Base-by-base conservation (phyloP, 2,888 invertebrate genomes). In the Cremastinae sp. region DNA sequence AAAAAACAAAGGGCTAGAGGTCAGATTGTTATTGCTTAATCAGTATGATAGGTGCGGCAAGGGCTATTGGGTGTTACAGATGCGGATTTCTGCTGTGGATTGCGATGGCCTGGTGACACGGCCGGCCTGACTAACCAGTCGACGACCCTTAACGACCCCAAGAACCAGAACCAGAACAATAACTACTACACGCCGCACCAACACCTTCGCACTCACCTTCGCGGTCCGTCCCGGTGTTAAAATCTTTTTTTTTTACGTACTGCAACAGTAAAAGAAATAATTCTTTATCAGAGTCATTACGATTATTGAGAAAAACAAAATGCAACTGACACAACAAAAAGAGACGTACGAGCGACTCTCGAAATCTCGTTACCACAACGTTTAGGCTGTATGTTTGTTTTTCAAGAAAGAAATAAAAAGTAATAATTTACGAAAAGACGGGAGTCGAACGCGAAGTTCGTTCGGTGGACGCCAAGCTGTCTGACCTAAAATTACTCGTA, bases 51-150 rank as follows among this genome's bases (percentile, higher is more conserved):
- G 79, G 79, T 79, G 79, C 78, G 79, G 79, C 80, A 80, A 79
- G 78, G 70, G 80, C 76, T 87, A 83, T 88, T 89, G 88, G 91
- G 91, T 92, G 92, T 94, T 95, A 91, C 95, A 95, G 95, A 95
- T 95, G 95, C 95, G 91, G 95, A 95, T 92, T 95, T 95, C 93
- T 95, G 95, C 93, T 95, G 95, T 92, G 95, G 95, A 91, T 93
- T 95, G 91, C 93, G 93, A 88, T 93, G 94, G 88, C 95, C 95
- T 88, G 94, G 94, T 91, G 94, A 94, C 91, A 92, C 93, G 91
- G 93, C 81, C 83, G 84, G 83, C 83, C 83, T 84, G 84, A 84
- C 86, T 84, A 88, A 88, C 85, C 85, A 83, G 83, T 88, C 88
- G 81, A 81, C 87, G 83, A 84, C 78, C 84, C 81, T 81, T 84